Percentiles rank a stretch among this genome's conserved stretches.
These are phyloP conservation scores for Halocynthia roretzi DNA, from an alignment of 23 tunicate genomes.

Conservation along the genomic window DNA sequence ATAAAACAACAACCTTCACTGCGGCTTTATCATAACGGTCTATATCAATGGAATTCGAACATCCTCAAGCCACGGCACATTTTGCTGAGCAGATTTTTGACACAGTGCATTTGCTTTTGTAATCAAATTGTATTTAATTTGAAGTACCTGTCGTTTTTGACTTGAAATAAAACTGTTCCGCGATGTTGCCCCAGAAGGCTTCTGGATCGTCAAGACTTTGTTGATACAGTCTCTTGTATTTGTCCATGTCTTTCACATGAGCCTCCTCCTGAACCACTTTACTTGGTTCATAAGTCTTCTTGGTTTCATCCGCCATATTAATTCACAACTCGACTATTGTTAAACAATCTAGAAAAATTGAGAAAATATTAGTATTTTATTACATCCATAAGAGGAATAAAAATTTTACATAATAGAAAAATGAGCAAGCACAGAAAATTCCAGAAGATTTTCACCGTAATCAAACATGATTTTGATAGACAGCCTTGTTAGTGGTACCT, in stretches of 20 bases:
- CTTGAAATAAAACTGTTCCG: constrained; percentile 73
- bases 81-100: too few species aligned
- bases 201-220: constrained; percentile 75
- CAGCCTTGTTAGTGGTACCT: too few species aligned
- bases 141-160: constrained; percentile 17
- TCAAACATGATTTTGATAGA: too few species aligned
- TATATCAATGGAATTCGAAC: neutral
- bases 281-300: constrained; percentile 19
- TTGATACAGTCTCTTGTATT: constrained; percentile 57
- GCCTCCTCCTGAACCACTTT: constrained; percentile 35
- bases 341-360: too few species aligned
- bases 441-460: too few species aligned
- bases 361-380: too few species aligned
- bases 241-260: constrained; percentile 58
- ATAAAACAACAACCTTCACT: neutral
- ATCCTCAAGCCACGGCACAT: neutral
- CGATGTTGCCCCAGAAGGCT: constrained; percentile 59
- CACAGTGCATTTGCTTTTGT: too few species aligned
- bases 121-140: neutral
- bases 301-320: constrained; percentile 11
- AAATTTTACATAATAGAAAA: too few species aligned
- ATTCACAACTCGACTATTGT: neutral
- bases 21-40: neutral
- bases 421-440: too few species aligned
- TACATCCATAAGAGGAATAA: too few species aligned